Evolutionary conservation across 2,888 invertebrate genomes (phyloP), one percentile per base, ranked within the genome.

Genomic region (Erebia epiphron): DNA sequence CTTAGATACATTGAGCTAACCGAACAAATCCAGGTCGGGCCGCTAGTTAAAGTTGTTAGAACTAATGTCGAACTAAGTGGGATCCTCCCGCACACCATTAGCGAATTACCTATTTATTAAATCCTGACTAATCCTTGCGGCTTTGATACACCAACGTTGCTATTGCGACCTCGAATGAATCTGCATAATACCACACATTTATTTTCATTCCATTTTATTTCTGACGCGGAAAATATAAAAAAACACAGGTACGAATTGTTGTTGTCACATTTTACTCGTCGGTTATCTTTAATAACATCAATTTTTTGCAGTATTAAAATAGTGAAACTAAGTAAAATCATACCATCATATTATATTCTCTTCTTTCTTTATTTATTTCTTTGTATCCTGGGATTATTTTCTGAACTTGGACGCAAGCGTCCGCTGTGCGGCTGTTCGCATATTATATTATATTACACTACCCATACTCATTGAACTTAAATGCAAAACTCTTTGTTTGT

Each of bases 51-150:
- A n/a, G 52, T 52, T 11, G 18, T 14, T 16, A 41, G 46, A n/a
- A 54, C 54, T 50, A n/a, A 61, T 69, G 68, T 68, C 66, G 58
- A 46, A 35, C 63, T 56, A 50, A 72, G 67, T 72, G 70, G 70
- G 71, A 63, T 69, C 69, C 65, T 43, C 62, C 60, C 69, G 71
- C 56, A 74, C 65, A 71, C 80, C 80, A 80, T 81, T 80, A 80
- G 80, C 78, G 77, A 79, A 81, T 80, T 79, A 81, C 76, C 78
- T 81, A 79, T 82, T 80, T 80, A 80, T 78, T 80, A 80, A 80
- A 81, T 79, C 79, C 72, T 73, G 75, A 75, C 79, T 81, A 80
- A 82, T 82, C 80, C 78, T n/a, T 77, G 58, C 72, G 76, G 75
- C 77, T 79, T 79, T 79, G 79, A 79, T 79, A 77, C 73, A 56